Evolutionary conservation across 1,140 invertebrate species (phyloP).

Genomic region (Parapsyche elsis): DNA sequence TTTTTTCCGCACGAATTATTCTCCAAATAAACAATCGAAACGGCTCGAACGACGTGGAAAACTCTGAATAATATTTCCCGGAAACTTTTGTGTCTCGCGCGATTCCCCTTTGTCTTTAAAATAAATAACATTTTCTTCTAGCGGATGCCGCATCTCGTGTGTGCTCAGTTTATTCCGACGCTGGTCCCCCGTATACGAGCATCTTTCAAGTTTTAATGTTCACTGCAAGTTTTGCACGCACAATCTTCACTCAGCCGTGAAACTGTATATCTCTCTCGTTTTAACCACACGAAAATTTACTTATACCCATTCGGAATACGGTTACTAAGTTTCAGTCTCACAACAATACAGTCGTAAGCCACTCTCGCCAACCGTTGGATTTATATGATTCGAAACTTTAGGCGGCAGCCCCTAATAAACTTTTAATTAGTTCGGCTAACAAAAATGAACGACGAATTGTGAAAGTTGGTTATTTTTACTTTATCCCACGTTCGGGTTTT

Average conservation of each 20-base stretch:
- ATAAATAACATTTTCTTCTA: background rate
- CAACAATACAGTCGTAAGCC: conserved; percentile 1
- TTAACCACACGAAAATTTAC: conserved; percentile 38
- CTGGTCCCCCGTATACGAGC: background rate
- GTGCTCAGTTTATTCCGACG: background rate
- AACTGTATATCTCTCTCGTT: conserved; percentile 42
- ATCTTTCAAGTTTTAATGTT: conserved; percentile 37
- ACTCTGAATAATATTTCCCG: background rate
- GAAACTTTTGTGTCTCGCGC: conserved; percentile 1
- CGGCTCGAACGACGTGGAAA: conserved; percentile 15
- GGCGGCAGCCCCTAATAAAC: conserved; percentile 17
- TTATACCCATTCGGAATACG: conserved; percentile 4
- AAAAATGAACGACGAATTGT: no score
- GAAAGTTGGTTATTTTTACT: no score
- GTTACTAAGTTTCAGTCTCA: background rate
- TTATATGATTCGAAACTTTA: conserved; percentile 12
- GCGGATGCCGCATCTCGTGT: background rate
- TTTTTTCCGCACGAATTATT: conserved; percentile 40
- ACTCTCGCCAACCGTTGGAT: conserved; percentile 16
- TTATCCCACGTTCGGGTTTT: no score
- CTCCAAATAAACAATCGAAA: conserved; percentile 38
- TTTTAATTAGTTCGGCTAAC: conserved; percentile 21
- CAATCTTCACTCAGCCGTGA: conserved; percentile 37
- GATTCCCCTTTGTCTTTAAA: no score
- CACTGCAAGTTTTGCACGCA: conserved; percentile 26